Evolutionary conservation across 2,797 vertebrate genomes (phyloP).

Genomic region (Sternotherus odoratus): DNA sequence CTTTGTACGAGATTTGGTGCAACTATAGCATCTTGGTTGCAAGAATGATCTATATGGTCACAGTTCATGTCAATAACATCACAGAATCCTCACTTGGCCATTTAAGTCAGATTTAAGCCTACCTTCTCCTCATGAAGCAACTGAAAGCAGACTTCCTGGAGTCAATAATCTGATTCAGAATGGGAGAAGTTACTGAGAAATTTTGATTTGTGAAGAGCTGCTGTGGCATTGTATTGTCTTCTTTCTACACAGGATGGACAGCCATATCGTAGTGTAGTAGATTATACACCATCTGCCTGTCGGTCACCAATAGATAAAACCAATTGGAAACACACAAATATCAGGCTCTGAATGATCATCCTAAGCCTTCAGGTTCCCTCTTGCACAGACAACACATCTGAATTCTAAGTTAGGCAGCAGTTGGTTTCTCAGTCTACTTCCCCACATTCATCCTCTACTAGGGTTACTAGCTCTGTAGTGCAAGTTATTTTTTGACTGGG

Average conservation of each 20-base stretch:
- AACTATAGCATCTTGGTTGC: no score
- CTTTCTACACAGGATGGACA: neutral
- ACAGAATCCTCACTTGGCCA: neutral
- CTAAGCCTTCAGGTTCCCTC: neutral
- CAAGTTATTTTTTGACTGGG: neutral
- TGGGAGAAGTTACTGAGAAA: neutral
- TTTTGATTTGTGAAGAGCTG: neutral
- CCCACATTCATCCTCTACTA: neutral
- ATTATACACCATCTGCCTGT: neutral
- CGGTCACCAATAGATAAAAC: neutral
- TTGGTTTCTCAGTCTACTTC: neutral
- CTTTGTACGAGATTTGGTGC: no score
- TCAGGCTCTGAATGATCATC: neutral
- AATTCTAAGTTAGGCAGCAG: neutral
- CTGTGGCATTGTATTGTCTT: neutral
- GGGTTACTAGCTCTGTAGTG: neutral
- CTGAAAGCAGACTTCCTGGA: neutral
- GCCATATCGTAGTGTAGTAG: neutral
- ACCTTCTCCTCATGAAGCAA: neutral
- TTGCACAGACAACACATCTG: neutral
- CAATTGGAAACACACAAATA: neutral
- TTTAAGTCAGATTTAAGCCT: neutral
- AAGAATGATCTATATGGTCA: no score
- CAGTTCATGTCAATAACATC: no score
- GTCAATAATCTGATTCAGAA: neutral